A percentile compares a stretch with the other conserved stretches of the same genome.
phyloP scores from a whole-genome alignment of 1,140 invertebrate genomes.

The Thaumatotibia leucotreta region DNA sequence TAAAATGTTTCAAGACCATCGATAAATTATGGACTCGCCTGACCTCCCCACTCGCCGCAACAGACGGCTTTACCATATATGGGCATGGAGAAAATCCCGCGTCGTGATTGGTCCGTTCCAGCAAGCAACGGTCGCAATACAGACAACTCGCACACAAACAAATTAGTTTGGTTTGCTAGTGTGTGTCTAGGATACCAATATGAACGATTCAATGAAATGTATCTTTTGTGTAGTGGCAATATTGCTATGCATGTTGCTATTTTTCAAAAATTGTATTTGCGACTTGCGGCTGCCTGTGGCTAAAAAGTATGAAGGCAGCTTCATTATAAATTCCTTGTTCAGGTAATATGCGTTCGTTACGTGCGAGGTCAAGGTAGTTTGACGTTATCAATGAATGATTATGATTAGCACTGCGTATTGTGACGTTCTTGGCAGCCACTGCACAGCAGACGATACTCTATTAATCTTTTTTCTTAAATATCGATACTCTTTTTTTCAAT shows the following conservation, averaged over 20 bases:
- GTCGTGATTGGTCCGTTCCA: slow-evolving; percentile 78
- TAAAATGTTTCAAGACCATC: slow-evolving; percentile 38
- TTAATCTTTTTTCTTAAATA: no score
- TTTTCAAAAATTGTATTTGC: neutral
- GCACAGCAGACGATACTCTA: neutral
- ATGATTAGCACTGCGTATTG: no score
- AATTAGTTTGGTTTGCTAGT: slow-evolving; percentile 36
- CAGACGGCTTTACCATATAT: slow-evolving; percentile 85
- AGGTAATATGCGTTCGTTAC: neutral
- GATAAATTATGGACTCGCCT: slow-evolving; percentile 44
- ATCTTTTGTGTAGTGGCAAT: slow-evolving; percentile 25
- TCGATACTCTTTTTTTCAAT: no score
- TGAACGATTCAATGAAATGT: slow-evolving; percentile 53
- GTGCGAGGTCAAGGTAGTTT: neutral
- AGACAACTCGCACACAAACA: slow-evolving; percentile 43
- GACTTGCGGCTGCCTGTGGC: no score
- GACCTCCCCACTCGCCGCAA: slow-evolving; percentile 65
- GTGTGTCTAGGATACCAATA: slow-evolving; percentile 20
- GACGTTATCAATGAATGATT: neutral
- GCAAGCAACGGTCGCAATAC: slow-evolving; percentile 53
- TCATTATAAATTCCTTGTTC: neutral
- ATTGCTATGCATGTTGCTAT: neutral
- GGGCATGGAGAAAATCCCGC: slow-evolving; percentile 83
- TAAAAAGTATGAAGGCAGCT: neutral
- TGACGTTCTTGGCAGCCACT: neutral